These are phyloP conservation scores for Peromyscus melanophrys DNA, from an alignment of 2,797 vertebrate genomes.

Conservation along the genomic window DNA sequence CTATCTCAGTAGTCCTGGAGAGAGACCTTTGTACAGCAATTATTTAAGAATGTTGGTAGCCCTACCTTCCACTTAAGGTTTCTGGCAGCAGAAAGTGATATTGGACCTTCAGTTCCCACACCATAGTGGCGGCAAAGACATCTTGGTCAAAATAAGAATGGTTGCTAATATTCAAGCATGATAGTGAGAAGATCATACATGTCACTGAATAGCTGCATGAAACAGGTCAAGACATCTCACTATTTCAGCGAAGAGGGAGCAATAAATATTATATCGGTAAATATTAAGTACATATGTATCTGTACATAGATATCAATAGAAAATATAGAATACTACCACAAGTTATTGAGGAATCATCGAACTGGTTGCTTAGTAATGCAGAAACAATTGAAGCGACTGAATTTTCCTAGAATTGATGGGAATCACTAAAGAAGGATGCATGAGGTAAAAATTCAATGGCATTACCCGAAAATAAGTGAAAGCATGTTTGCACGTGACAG, in stretches of 20 bases:
- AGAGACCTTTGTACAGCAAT: neutral
- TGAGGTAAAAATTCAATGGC: constrained; percentile 32
- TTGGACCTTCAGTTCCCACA: neutral
- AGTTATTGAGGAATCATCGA: neutral
- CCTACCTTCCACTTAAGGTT: neutral
- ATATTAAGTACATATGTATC: neutral
- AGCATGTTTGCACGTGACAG: neutral
- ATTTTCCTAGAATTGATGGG: neutral
- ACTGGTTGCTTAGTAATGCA: constrained; percentile 45
- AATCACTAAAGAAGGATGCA: neutral
- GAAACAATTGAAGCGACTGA: neutral
- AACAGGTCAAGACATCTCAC: neutral
- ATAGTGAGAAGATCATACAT: neutral
- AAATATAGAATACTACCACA: constrained; percentile 17
- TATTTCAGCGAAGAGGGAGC: neutral
- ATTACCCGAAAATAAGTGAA: neutral
- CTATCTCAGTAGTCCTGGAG: neutral
- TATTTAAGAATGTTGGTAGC: neutral
- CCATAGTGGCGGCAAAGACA: neutral
- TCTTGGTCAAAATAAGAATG: constrained; percentile 6
- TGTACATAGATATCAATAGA: neutral
- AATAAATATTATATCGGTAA: neutral
- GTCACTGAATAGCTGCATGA: neutral
- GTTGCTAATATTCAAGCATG: neutral
- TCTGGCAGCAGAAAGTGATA: neutral